Conservation (phyloP, 2,797 vertebrate genomes). For the Sebastes paucispinis region DNA sequence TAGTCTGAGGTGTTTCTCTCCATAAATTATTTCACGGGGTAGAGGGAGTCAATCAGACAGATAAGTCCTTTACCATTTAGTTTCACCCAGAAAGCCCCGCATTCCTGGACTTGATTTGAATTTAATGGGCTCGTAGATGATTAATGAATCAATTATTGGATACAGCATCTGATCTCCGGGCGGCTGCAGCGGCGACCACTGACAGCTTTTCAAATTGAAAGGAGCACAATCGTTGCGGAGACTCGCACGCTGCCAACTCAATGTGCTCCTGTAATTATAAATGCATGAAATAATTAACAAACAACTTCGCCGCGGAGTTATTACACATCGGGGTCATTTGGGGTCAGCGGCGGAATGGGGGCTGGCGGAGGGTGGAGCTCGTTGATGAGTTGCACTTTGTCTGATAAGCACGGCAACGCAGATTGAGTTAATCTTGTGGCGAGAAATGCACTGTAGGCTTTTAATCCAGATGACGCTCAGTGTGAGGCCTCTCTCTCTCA, state of each 20-base stretch:
- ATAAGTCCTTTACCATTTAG: constrained; percentile 24
- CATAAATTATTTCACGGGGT: constrained; percentile 32
- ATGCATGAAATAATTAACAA: constrained; percentile 72
- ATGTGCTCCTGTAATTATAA: constrained; percentile 63
- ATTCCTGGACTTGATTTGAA: constrained; percentile 46
- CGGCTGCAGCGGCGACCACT: constrained; percentile 25
- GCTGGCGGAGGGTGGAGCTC: constrained; percentile 18
- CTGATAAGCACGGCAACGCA: constrained; percentile 36
- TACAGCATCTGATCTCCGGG: constrained; percentile 39
- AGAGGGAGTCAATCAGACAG: background rate
- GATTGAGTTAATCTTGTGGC: constrained; percentile 59
- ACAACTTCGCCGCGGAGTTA: constrained; percentile 36
- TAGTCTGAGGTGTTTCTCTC: constrained; percentile 39
- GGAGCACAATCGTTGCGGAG: constrained; percentile 39
- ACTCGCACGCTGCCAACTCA: constrained; percentile 34
- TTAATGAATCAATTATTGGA: constrained; percentile 71
- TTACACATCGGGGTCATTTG: constrained; percentile 38
- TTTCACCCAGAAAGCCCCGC: constrained; percentile 19
- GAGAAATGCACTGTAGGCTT: constrained; percentile 58
- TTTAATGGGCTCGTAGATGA: constrained; percentile 69
- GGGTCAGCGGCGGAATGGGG: constrained; percentile 32
- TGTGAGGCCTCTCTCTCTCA: constrained; percentile 42
- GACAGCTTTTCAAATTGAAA: constrained; percentile 65
- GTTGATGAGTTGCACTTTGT: constrained; percentile 46
- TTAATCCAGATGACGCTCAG: constrained; percentile 63